A percentile compares a stretch with the other conserved stretches of the same genome.
Evolutionary conservation across 2,113 vertebrate genomes (phyloP).

Genomic region (Galeopterus variegatus): DNA sequence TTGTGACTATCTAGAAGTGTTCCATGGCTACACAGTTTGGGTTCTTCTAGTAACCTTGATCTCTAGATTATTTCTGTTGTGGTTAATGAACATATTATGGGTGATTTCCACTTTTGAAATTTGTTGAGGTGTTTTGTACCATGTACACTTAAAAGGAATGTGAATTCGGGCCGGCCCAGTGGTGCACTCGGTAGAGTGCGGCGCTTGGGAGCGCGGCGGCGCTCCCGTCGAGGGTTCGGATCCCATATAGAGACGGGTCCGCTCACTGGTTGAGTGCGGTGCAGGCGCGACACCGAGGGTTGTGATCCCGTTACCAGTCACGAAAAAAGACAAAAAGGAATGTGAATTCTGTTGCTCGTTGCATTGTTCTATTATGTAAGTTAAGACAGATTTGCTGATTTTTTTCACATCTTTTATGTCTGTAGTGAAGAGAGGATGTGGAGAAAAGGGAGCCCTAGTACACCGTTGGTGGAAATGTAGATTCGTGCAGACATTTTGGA

Average conservation of each 20-base stretch:
- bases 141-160: not conserved
- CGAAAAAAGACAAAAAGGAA: too few species aligned
- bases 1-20: not conserved
- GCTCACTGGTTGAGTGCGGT: too few species aligned
- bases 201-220: too few species aligned
- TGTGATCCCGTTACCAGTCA: too few species aligned
- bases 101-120: not conserved
- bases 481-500: too few species aligned
- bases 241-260: too few species aligned
- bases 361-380: not conserved
- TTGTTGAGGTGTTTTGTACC: not conserved
- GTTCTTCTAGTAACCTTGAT: conserved; percentile 2
- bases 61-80: not conserved
- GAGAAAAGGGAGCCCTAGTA: too few species aligned
- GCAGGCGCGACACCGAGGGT: too few species aligned
- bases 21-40: not conserved
- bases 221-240: too few species aligned
- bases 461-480: too few species aligned
- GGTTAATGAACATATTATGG: not conserved
- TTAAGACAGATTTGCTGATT: not conserved
- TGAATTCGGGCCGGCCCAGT: too few species aligned
- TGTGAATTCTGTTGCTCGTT: not conserved
- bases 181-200: too few species aligned
- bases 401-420: not conserved
- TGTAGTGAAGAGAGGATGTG: not conserved